These are phyloP conservation scores for Norana najaformis DNA, from an alignment of 2,888 invertebrate genomes.

Conservation along the genomic window DNA sequence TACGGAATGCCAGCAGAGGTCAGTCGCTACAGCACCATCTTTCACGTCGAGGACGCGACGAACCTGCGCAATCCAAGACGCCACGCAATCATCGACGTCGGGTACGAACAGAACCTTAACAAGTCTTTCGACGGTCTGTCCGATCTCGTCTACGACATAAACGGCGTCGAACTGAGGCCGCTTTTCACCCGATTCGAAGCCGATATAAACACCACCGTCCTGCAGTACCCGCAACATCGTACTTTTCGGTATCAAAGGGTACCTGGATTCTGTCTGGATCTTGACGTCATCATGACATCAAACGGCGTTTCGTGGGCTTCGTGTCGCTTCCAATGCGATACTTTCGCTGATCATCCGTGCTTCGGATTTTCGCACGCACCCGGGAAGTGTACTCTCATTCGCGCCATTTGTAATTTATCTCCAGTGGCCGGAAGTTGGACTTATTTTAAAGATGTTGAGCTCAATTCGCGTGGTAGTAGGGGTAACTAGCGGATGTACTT, in stretches of 20 bases:
- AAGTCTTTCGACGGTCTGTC: not conserved
- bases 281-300: not conserved
- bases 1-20: not conserved
- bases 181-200: slow-evolving; percentile 14
- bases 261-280: not conserved
- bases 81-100: not conserved
- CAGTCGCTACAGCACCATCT: slow-evolving; percentile 16
- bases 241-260: not conserved
- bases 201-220: not conserved
- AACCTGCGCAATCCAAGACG: not conserved
- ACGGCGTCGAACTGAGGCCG: not conserved
- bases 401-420: slow-evolving; percentile 8
- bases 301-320: not conserved
- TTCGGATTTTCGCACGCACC: slow-evolving; percentile 1
- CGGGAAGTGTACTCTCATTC: not conserved
- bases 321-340: not conserved
- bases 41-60: not conserved
- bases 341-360: not conserved
- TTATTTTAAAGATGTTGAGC: not conserved
- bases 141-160: not conserved
- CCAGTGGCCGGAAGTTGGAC: slow-evolving; percentile 21
- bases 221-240: not conserved
- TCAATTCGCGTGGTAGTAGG: not conserved
- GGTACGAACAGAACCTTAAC: not conserved
- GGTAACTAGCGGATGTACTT: too few relatives aligned